Conservation (phyloP, 1,140 invertebrate species). For the Scaptomyza pallida region DNA sequence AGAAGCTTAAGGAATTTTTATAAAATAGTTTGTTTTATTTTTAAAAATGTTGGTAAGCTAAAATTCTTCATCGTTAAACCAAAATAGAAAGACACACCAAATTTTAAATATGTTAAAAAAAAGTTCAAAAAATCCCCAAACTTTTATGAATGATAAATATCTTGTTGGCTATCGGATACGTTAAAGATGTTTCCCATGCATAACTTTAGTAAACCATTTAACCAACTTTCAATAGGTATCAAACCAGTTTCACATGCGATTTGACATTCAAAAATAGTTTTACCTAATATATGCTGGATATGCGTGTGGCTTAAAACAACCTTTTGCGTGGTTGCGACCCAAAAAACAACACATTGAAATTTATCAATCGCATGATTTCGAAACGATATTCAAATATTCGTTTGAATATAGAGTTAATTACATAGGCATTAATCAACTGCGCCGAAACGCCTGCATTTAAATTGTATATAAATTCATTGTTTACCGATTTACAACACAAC, state of each 20-base stretch:
- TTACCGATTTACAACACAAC: conserved; percentile 20
- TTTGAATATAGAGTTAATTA: conserved; percentile 10
- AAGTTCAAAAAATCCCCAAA: no score
- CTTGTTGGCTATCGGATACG: no score
- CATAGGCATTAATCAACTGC: conserved; percentile 18
- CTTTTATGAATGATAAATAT: no score
- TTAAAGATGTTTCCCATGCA: no score
- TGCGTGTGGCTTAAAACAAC: background rate
- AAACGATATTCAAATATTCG: conserved; percentile 13
- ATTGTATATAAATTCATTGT: conserved; percentile 23
- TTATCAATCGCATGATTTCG: conserved; percentile 3
- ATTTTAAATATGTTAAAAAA: no score
- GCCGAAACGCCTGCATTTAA: conserved; percentile 26
- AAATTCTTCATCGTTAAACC: no score
- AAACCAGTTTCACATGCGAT: background rate
- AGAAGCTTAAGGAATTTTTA: no score
- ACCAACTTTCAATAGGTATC: background rate
- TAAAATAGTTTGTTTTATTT: no score
- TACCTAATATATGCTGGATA: background rate
- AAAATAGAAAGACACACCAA: no score
- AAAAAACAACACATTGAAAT: conserved; percentile 7
- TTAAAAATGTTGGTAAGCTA: no score
- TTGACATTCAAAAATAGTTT: background rate
- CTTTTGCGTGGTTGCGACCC: background rate
- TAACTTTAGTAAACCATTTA: background rate